phyloP scores from a whole-genome alignment of 2,888 invertebrate genomes.

The Spodoptera picta region DNA sequence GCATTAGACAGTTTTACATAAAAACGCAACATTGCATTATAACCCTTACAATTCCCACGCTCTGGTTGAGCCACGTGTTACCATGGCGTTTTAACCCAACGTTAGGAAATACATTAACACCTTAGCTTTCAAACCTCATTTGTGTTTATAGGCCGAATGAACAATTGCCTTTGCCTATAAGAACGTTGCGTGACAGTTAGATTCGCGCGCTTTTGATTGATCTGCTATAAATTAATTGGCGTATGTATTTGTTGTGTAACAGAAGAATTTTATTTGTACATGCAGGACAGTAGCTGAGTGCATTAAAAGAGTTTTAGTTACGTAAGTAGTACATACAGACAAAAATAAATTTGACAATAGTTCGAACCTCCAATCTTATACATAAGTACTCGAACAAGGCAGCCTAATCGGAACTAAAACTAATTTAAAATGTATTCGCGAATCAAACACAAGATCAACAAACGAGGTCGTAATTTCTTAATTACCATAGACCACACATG shows the following conservation, averaged over 20 bases:
- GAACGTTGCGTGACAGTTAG: constrained; percentile 12
- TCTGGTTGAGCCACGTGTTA: constrained; percentile 48
- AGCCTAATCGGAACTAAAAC: too few relatives aligned
- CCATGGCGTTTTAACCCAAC: constrained; percentile 31
- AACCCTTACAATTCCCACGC: constrained; percentile 48
- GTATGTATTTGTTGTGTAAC: too few relatives aligned
- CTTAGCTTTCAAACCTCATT: constrained; percentile 18
- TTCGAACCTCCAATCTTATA: too few relatives aligned
- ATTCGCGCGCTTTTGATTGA: constrained; percentile 15
- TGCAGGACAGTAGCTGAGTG: too few relatives aligned
- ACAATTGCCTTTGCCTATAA: constrained; percentile 2
- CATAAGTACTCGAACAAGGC: too few relatives aligned
- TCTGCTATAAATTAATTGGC: neutral
- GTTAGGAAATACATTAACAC: constrained; percentile 43
- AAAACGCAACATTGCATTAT: constrained; percentile 21
- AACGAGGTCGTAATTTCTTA: constrained; percentile 1
- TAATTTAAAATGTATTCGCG: too few relatives aligned
- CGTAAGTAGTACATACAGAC: too few relatives aligned
- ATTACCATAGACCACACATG: constrained; percentile 6
- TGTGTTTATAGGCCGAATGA: constrained; percentile 32
- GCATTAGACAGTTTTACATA: constrained; percentile 5
- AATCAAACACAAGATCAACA: too few relatives aligned
- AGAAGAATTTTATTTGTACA: too few relatives aligned
- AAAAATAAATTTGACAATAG: too few relatives aligned
- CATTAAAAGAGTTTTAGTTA: too few relatives aligned